These are phyloP conservation scores for Echiichthys vipera DNA, from an alignment of 2,797 vertebrate genomes.

Conservation along the genomic window DNA sequence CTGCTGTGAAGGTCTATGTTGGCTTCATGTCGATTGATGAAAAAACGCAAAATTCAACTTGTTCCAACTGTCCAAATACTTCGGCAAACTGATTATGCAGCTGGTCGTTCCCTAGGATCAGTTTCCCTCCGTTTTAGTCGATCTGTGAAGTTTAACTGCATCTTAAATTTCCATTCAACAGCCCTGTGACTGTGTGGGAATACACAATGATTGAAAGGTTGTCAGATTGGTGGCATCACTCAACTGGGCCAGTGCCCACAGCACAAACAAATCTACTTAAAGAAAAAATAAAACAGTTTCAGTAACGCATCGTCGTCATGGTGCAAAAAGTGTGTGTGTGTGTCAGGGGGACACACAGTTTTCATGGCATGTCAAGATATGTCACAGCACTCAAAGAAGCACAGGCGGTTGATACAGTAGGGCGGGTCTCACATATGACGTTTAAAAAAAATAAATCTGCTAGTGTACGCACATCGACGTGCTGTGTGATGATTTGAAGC, in stretches of 20 bases:
- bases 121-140: background rate
- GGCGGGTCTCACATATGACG: slow-evolving; percentile 22
- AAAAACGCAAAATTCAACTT: slow-evolving; percentile 1
- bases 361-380: slow-evolving; percentile 56
- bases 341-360: slow-evolving; percentile 29
- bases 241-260: slow-evolving; percentile 39
- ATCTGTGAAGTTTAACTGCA: slow-evolving; percentile 32
- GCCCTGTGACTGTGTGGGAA: slow-evolving; percentile 52
- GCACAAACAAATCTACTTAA: slow-evolving; percentile 56
- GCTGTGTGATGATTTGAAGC: slow-evolving; percentile 17
- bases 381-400: slow-evolving; percentile 49
- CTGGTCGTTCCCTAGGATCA: background rate
- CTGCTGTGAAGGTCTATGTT: background rate
- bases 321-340: slow-evolving; percentile 32
- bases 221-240: slow-evolving; percentile 46
- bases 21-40: background rate
- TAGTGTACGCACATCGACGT: slow-evolving; percentile 14
- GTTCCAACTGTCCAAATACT: slow-evolving; percentile 42
- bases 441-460: no score
- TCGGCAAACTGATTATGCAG: slow-evolving; percentile 33
- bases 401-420: slow-evolving; percentile 44
- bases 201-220: slow-evolving; percentile 50
- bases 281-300: slow-evolving; percentile 68
- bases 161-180: slow-evolving; percentile 38
- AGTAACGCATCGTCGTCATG: slow-evolving; percentile 46